phyloP scores from a whole-genome alignment of 1,140 invertebrate genomes.

The Stegodyphus mimosarum region DNA sequence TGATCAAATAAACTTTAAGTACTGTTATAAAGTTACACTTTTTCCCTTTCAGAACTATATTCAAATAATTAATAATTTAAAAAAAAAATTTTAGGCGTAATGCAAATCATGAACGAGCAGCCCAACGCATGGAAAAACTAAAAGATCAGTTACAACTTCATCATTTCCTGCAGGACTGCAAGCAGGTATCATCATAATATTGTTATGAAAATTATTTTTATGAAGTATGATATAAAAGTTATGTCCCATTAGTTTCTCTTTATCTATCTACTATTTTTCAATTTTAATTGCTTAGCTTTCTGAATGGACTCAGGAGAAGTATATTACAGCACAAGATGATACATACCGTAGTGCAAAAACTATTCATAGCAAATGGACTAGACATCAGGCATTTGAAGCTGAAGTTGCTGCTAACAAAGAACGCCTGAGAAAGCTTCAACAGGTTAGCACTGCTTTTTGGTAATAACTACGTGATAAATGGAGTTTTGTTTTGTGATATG shows the following conservation, averaged over 20 bases:
- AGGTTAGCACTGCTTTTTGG: slow-evolving; percentile 67
- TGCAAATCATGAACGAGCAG: slow-evolving; percentile 87
- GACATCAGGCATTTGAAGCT: slow-evolving; percentile 99
- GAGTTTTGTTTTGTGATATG: too few relatives aligned
- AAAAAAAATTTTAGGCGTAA: slow-evolving; percentile 74
- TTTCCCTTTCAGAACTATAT: too few relatives aligned
- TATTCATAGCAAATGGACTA: slow-evolving; percentile 98
- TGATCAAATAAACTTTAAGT: too few relatives aligned
- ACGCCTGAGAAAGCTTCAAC: slow-evolving; percentile 87
- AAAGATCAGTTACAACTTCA: slow-evolving; percentile 94
- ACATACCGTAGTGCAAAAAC: slow-evolving; percentile 98
- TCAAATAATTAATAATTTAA: too few relatives aligned
- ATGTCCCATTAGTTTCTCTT: not conserved
- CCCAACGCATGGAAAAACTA: slow-evolving; percentile 91
- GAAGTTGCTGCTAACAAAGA: slow-evolving; percentile 99
- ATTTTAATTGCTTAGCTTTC: slow-evolving; percentile 67
- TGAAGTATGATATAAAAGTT: not conserved
- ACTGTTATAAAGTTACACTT: too few relatives aligned
- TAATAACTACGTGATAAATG: too few relatives aligned
- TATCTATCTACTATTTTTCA: slow-evolving; percentile 17
- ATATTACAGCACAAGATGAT: slow-evolving; percentile 97
- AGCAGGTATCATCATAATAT: slow-evolving; percentile 75
- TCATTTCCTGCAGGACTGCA: slow-evolving; percentile 97
- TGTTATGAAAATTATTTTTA: not conserved
- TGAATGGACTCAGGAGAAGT: slow-evolving; percentile 99